These are phyloP conservation scores for Eupithecia subfuscata DNA, from an alignment of 2,888 invertebrate genomes.

Conservation along the genomic window DNA sequence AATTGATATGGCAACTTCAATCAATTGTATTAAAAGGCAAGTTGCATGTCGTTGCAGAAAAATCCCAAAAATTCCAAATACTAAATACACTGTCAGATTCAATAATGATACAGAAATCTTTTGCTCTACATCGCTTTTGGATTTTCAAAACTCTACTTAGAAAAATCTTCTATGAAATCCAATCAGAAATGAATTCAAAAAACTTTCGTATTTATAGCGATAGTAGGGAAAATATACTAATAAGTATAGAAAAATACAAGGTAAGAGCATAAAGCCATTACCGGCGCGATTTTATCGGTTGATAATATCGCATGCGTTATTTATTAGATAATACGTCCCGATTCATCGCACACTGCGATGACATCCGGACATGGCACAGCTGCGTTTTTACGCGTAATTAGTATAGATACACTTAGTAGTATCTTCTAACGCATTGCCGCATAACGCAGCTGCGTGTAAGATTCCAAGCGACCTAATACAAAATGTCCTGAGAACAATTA, in stretches of 20 bases:
- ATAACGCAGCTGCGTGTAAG: no score
- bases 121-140: not conserved
- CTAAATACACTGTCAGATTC: conserved; percentile 17
- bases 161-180: not conserved
- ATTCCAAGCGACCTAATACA: no score
- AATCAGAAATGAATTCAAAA: not conserved
- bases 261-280: conserved; percentile 30
- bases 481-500: no score
- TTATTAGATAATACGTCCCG: no score
- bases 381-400: no score
- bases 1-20: conserved; percentile 48
- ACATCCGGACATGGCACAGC: no score
- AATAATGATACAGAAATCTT: not conserved
- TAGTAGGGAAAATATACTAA: conserved; percentile 19
- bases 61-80: conserved; percentile 13
- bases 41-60: conserved; percentile 17
- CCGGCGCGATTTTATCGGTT: no score
- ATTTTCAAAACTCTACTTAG: not conserved
- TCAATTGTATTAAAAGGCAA: conserved; percentile 14
- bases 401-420: no score
- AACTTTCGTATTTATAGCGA: not conserved
- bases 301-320: no score
- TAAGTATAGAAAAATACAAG: conserved; percentile 23
- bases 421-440: no score
- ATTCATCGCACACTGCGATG: no score